Evolutionary conservation across 1,140 invertebrate species (phyloP), one percentile per base, ranked within the genome.

Genomic region (Conus betulinus): DNA sequence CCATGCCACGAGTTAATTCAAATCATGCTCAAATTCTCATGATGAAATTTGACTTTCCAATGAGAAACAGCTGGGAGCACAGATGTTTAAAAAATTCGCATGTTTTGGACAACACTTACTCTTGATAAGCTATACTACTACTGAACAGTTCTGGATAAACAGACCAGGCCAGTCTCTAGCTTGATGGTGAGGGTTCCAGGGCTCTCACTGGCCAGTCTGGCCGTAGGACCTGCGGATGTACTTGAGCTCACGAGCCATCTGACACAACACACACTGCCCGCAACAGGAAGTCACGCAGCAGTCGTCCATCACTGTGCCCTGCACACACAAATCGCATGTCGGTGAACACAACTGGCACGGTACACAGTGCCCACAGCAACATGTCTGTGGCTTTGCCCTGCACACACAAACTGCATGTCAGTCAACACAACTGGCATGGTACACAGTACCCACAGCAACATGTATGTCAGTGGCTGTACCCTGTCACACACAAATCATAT

Each of bases 281-380:
- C 88, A 89, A 13, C 74, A 89, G 7, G 3, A 27, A 10, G n/a
- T 15, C 39, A 53, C 53, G 78, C 84, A 87, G 76, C 88, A 89
- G 53, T 89, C 88, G 25, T 89, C 88, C 84, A 89, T 82, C 10
- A 89, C 78, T 20, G 84, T 79, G 39, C 88, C 88, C 88, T 89
- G 84, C 10, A 85, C n/a, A 74, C 67, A 85, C 13, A 52, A 25
- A 39, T 39, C 39, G 39, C 39, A 39, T 39, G 39, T 39, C 39
- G 0, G 39, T 39, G 39, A 39, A 39, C 39, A 39, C n/a, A 25
- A 5, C 8, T 79, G 25, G 15, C 76, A 79, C 8, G 15, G 51
- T 25, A 39, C 25, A 25, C 23, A 79, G 76, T 5, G 25, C 13
- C 51, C 76, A 15, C 76, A 79, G 4, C 20, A 53, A 39, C 39